phyloP scores from a whole-genome alignment of 2,888 invertebrate species.

The Platerodrilus igneus region DNA sequence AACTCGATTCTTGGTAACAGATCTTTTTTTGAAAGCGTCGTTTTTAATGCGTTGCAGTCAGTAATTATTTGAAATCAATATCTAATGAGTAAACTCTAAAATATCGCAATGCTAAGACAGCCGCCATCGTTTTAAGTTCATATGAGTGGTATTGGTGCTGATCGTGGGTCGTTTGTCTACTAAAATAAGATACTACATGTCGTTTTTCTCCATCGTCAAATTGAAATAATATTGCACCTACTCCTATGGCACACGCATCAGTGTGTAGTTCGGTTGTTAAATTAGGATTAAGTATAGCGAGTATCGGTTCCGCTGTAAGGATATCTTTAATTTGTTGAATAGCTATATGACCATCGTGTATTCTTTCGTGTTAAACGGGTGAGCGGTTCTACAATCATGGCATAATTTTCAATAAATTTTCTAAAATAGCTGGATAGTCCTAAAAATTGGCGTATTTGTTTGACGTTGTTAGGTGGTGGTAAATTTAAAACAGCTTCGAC shows the following conservation, averaged over 20 bases:
- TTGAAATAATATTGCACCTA: constrained; percentile 9
- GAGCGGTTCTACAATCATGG: constrained; percentile 23
- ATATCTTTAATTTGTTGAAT: constrained; percentile 14
- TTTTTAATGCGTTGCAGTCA: constrained; percentile 28
- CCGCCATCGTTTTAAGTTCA: constrained; percentile 23
- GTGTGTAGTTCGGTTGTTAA: constrained; percentile 12
- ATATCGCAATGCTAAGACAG: constrained; percentile 23
- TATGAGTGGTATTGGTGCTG: constrained; percentile 19
- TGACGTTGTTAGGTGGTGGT: constrained; percentile 28
- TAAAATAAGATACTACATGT: constrained; percentile 14
- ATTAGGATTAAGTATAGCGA: constrained; percentile 9
- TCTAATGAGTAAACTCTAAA: constrained; percentile 28
- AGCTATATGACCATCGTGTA: constrained; percentile 11
- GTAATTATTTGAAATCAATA: constrained; percentile 27
- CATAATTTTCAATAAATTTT: constrained; percentile 30
- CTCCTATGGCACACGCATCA: constrained; percentile 10
- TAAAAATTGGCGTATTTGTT: constrained; percentile 34
- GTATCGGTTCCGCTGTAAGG: constrained; percentile 5
- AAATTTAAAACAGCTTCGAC: too few species aligned
- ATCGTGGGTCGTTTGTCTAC: constrained; percentile 11
- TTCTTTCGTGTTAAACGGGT: constrained; percentile 16
- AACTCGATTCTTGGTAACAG: constrained; percentile 33
- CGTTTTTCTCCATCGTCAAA: constrained; percentile 6
- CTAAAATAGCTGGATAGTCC: constrained; percentile 33
- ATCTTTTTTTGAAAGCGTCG: constrained; percentile 25